These are phyloP conservation scores for Hypercompe scribonia DNA, from an alignment of 2,888 invertebrate genomes.

Conservation along the genomic window DNA sequence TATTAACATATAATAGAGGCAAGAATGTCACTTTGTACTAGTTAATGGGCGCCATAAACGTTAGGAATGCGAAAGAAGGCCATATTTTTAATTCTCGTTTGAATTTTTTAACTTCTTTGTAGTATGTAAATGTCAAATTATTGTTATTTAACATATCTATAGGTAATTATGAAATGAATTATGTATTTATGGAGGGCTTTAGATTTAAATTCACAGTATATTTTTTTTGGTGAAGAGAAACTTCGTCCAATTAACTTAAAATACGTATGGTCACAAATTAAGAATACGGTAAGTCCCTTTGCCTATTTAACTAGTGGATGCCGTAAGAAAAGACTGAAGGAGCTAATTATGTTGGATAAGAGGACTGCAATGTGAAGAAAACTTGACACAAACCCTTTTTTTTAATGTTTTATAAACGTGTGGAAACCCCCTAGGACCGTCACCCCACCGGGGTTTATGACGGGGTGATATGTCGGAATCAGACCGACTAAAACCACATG, in stretches of 20 bases:
- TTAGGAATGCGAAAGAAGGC: background rate
- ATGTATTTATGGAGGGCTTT: background rate
- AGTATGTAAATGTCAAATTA: background rate
- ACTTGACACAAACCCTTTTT: too few species aligned
- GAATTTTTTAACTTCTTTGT: background rate
- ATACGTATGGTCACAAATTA: too few species aligned
- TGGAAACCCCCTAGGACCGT: too few species aligned
- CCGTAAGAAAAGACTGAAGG: too few species aligned
- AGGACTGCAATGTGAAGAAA: too few species aligned
- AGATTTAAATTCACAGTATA: background rate
- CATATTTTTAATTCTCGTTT: background rate
- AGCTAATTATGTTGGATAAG: too few species aligned
- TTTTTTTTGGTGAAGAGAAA: background rate
- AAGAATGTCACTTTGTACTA: background rate
- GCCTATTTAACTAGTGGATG: too few species aligned
- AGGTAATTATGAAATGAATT: constrained; percentile 1
- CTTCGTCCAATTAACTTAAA: background rate
- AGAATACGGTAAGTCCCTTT: too few species aligned
- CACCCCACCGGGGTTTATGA: too few species aligned
- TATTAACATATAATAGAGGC: background rate
- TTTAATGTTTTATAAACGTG: too few species aligned
- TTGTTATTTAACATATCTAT: background rate
- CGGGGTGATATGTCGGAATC: too few species aligned
- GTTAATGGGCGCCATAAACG: background rate
- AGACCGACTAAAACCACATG: too few species aligned